Evolutionary conservation across 2,113 vertebrate genomes (phyloP).

Genomic region (Halichoeres trimaculatus): DNA sequence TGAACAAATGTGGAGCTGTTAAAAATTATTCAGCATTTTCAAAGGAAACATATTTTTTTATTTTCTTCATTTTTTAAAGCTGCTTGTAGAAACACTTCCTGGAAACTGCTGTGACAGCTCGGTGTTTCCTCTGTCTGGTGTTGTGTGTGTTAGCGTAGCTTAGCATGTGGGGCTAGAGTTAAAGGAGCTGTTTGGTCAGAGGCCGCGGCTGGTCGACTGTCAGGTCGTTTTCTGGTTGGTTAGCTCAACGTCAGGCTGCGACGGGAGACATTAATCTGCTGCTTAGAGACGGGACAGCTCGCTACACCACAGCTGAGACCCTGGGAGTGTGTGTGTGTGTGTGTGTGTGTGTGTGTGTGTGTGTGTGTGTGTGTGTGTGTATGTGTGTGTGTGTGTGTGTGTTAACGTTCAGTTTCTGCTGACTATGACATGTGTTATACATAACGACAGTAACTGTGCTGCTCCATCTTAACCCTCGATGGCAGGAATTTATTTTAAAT

Average conservation of each 20-base stretch:
- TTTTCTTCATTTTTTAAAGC: no score
- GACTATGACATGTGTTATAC: no score
- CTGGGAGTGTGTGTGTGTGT: background rate
- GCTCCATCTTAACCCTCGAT: no score
- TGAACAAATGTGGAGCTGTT: no score
- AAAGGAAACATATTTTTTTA: no score
- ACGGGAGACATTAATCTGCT: conserved; percentile 30
- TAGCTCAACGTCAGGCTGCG: conserved; percentile 11
- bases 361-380: no score
- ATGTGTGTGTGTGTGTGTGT: conserved; percentile 2
- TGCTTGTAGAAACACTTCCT: no score
- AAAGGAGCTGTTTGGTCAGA: background rate
- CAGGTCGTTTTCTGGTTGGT: conserved; percentile 28
- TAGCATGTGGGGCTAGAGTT: background rate
- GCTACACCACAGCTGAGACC: conserved; percentile 16
- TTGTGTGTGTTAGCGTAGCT: background rate
- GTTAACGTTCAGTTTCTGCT: background rate
- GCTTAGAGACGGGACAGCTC: conserved; percentile 20
- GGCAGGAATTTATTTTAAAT: no score
- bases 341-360: background rate
- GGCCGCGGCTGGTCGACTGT: background rate
- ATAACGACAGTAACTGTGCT: no score
- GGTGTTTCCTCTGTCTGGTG: no score
- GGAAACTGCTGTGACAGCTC: no score
- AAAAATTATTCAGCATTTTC: no score